These are phyloP conservation scores for Polyommatus iphigenia DNA, from an alignment of 2,888 invertebrate species.

Conservation along the genomic window DNA sequence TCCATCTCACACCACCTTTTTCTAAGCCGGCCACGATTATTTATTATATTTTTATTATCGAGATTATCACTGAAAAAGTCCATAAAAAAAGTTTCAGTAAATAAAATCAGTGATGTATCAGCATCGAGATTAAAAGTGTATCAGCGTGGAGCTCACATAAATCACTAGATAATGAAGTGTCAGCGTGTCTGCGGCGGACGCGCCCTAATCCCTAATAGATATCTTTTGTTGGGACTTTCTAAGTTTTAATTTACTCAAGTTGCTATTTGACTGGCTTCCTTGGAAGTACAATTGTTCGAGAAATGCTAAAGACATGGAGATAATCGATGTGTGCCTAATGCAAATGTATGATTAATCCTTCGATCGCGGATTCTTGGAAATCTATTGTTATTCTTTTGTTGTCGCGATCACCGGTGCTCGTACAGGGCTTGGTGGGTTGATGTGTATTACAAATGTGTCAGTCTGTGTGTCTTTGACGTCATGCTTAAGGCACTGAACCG, in stretches of 20 bases:
- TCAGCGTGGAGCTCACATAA: slow-evolving; percentile 31
- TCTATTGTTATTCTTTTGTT: no score
- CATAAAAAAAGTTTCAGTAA: not conserved
- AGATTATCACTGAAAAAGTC: no score
- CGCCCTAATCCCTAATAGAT: slow-evolving; percentile 25
- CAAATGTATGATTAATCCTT: not conserved
- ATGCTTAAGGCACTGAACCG: not conserved
- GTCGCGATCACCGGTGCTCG: no score
- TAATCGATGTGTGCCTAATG: not conserved
- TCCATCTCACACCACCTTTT: no score
- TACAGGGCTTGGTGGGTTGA: no score
- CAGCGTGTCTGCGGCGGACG: slow-evolving; percentile 27
- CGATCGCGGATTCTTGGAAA: no score
- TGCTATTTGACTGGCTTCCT: not conserved
- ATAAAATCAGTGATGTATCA: not conserved
- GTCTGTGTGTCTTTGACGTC: not conserved
- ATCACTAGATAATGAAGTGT: slow-evolving; percentile 32
- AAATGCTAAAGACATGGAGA: not conserved
- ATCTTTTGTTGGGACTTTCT: slow-evolving; percentile 14
- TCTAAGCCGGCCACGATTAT: no score
- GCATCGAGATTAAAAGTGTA: slow-evolving; percentile 15
- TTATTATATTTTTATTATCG: no score
- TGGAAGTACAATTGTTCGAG: not conserved
- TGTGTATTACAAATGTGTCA: not conserved
- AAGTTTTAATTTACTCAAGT: slow-evolving; percentile 21